Base-by-base conservation (phyloP, 2,113 vertebrate species). In the Siniperca knerii region DNA sequence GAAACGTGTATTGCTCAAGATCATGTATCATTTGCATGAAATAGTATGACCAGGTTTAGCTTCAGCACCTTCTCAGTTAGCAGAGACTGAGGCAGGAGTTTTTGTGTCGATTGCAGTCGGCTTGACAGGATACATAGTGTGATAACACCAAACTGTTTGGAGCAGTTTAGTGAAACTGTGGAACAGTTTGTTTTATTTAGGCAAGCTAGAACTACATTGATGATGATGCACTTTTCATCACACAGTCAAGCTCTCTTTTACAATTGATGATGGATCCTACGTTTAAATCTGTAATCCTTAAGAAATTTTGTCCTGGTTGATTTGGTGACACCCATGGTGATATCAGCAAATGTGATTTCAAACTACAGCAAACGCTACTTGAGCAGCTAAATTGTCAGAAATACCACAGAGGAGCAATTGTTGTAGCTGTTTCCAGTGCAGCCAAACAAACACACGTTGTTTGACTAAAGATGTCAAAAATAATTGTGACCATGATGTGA, bases 141-240 rank as follows among this genome's bases (percentile, higher is more conserved):
- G 84, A 91, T 90, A 83, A 87, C 85, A 79, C 87, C 82, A 83
- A 85, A 84, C 62, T 83, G 84, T 89, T 84, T 84, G 79, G 54
- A 83, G 82, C 18, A 35, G 62, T 88, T 89, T 78, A 76, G 66
- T 86, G 78, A 79, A 92, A 87, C 67, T 46, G 81, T 79, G 81
- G 65, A 90, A 84, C 73, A 61, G 72, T 90, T 79, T 79, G 75
- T 85, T 79, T 75, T 73, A 79, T 87, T 86, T 76, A 73, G 67
- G 46, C 25, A 40, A 79, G 81, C 37, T 70, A 83, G 70, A 90
- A 29, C 29, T 29, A 29, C 29, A 25, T 35, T 73, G 40, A 65
- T 74, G n/a, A 66, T 42, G n/a, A 75, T 67, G 46, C 35, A 54
- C 57, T 74, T 65, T 29, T 61, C 61, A 62, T 46, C 81, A 76